Evolutionary conservation across 2,113 vertebrate genomes (phyloP).

Genomic region (Stictonetta naevosa): DNA sequence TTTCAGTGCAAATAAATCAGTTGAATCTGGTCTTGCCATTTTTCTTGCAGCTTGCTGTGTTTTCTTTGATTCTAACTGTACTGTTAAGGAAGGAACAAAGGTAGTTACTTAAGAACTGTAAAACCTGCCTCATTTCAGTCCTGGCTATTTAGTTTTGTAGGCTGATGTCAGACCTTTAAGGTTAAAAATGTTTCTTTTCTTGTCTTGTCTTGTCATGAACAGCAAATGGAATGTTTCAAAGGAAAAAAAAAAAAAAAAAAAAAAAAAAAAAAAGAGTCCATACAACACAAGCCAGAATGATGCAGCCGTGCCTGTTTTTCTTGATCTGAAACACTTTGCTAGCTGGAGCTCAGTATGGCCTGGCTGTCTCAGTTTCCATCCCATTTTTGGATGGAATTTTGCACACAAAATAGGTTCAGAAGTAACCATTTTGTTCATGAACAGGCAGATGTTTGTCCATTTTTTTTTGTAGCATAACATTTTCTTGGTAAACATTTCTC

Average conservation of each 20-base stretch:
- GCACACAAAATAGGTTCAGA: neutral
- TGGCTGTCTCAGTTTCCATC: slow-evolving; percentile 8
- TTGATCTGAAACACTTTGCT: slow-evolving; percentile 32
- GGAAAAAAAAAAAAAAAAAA: neutral
- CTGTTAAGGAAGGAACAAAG: neutral
- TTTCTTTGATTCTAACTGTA: neutral
- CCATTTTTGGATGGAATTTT: slow-evolving; percentile 37
- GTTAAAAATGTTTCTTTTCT: slow-evolving; percentile 48
- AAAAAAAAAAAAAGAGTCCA: neutral
- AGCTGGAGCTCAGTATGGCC: neutral
- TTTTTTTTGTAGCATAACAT: neutral
- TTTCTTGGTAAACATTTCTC: neutral
- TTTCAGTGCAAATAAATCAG: slow-evolving; percentile 7
- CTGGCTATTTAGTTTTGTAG: slow-evolving; percentile 41
- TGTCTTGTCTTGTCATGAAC: slow-evolving; percentile 3
- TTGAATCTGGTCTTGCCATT: neutral
- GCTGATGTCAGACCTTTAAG: slow-evolving; percentile 31
- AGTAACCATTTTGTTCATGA: neutral
- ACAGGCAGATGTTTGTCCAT: accelerated
- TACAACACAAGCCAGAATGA: neutral
- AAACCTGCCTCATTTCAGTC: slow-evolving; percentile 24
- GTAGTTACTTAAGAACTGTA: slow-evolving; percentile 8
- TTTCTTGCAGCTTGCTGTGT: neutral
- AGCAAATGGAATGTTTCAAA: slow-evolving; percentile 44
- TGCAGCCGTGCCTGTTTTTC: slow-evolving; percentile 48